Conservation (phyloP, 2,113 vertebrate genomes). For the Orientallactaga bullata region DNA sequence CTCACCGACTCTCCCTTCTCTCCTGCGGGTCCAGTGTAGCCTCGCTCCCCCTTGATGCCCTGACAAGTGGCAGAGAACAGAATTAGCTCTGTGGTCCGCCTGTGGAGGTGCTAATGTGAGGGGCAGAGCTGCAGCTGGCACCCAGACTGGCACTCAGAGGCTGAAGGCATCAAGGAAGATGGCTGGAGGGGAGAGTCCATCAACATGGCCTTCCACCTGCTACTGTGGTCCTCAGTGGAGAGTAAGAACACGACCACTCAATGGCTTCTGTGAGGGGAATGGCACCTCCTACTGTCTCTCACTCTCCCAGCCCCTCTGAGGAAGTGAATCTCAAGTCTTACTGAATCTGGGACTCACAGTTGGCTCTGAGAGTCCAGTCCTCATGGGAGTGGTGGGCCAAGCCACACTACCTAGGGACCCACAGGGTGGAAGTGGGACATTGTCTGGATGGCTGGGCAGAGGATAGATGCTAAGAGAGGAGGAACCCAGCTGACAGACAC, state of each 20-base stretch:
- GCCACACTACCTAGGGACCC: not conserved
- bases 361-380: not conserved
- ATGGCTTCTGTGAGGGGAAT: no score
- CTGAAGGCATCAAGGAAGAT: not conserved
- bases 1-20: constrained; percentile 96
- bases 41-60: constrained; percentile 96
- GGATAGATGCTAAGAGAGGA: not conserved
- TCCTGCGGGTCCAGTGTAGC: constrained; percentile 89
- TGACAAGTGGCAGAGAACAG: constrained; percentile 32
- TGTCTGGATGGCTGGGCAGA: not conserved
- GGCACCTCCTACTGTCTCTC: not conserved
- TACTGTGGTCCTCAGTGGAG: not conserved
- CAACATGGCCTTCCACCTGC: fast-evolving
- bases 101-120: not conserved
- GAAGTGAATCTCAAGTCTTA: not conserved
- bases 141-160: not conserved
- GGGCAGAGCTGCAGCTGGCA: constrained; percentile 6
- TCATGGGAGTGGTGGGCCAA: not conserved
- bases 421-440: not conserved
- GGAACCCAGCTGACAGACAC: not conserved
- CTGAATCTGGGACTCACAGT: fast-evolving
- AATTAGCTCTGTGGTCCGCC: constrained; percentile 30
- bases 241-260: not conserved
- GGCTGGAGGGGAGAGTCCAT: not conserved
- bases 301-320: not conserved